Evolutionary conservation across 23 tunicate species (phyloP), one percentile per base, ranked within the genome.

Genomic region (Botrylloides violaceus): DNA sequence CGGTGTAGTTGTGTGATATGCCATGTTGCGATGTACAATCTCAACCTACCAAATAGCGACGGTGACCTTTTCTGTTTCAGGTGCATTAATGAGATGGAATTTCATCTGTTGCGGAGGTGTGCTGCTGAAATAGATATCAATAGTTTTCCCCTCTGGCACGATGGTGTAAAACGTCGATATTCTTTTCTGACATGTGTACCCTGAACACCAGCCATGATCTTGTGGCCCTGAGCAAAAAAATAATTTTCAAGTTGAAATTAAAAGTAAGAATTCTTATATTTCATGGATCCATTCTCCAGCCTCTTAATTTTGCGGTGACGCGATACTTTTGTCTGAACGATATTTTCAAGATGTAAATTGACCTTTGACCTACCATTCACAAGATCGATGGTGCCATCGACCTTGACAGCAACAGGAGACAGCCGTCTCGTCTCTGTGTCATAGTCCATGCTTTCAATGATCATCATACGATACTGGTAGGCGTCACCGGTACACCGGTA

Each of bases 181-280:
- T 47, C 98, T 81, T 50, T 71, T 71, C 77, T 86, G 95, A 60
- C 89, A 81, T 59, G 98, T 80, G 84, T 93, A 93, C 18, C 98
- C 98, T 19, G 70, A 56, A 56, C 93, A 88, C 93, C 98, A 88
- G 37, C 87, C 93, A 75, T 86, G 88, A 33, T 88, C 94, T 60
- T 88, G 87, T 2, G 98, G 98, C n/a, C 98, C 98, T 88, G 88
- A 19, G 27, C 32, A 57, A 1, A 32, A 32, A 33, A 73, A 30
- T 15, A n/a, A n/a, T n/a, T n/a, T n/a, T n/a, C n/a, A n/a, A n/a
- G n/a, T n/a, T n/a, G n/a, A n/a, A n/a, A n/a, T n/a, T n/a, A n/a
- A n/a, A n/a, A n/a, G n/a, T n/a, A n/a, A n/a, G n/a, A n/a, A n/a
- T n/a, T n/a, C n/a, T n/a, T n/a, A n/a, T n/a, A n/a, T n/a, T n/a